Conservation (phyloP, 2,888 invertebrate genomes). For the Brachylomia viminalis region DNA sequence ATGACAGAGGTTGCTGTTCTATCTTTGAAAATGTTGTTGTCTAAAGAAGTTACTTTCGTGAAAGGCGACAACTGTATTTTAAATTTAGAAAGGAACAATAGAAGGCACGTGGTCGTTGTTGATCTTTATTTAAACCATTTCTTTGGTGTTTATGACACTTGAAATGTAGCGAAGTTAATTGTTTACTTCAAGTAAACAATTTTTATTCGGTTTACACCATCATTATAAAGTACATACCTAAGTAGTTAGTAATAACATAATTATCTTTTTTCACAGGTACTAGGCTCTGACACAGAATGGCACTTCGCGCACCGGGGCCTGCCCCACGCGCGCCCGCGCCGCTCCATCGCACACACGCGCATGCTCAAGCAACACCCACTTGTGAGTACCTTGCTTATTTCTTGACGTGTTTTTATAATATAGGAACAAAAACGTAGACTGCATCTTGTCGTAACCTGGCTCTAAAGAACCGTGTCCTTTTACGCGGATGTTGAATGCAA, state of each 20-base stretch:
- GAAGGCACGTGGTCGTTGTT: constrained; percentile 20
- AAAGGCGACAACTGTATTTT: constrained; percentile 16
- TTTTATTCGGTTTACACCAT: background rate
- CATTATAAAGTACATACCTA: background rate
- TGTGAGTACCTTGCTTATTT: constrained; percentile 59
- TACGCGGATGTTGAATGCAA: background rate
- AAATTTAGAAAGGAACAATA: constrained; percentile 12
- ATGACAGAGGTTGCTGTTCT: background rate
- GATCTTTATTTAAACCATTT: constrained; percentile 40
- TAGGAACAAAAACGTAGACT: background rate
- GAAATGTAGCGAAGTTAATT: constrained; percentile 16
- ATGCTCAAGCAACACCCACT: constrained; percentile 97
- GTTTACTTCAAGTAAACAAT: constrained; percentile 11
- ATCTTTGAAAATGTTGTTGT: constrained; percentile 9
- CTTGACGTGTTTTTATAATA: background rate
- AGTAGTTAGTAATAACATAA: background rate
- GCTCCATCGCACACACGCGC: constrained; percentile 97
- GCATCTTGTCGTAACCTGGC: background rate
- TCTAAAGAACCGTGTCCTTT: background rate
- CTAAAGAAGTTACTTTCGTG: background rate
- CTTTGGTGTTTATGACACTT: constrained; percentile 12
- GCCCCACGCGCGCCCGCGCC: constrained; percentile 95
- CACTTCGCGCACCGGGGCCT: constrained; percentile 98
- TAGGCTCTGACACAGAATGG: constrained; percentile 97
- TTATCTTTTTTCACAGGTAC: constrained; percentile 91